These are phyloP conservation scores for Artibeus lituratus DNA, from an alignment of 2,797 vertebrate genomes.

Conservation along the genomic window DNA sequence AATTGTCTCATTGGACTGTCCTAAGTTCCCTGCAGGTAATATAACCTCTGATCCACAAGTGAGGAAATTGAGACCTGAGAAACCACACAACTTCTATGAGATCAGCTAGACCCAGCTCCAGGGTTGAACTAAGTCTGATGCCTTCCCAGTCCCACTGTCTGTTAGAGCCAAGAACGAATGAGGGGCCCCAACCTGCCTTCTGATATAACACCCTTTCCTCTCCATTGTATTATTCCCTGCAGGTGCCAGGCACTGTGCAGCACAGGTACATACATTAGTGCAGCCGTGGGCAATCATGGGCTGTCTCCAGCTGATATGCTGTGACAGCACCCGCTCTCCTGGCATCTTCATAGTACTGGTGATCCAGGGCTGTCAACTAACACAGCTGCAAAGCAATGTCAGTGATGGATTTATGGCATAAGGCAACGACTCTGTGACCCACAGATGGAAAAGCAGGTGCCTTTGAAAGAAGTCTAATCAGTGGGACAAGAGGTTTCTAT, in stretches of 20 bases:
- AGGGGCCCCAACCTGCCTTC: not conserved
- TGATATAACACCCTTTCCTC: slow-evolving; percentile 57
- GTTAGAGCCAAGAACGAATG: not conserved
- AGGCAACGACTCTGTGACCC: slow-evolving; percentile 74
- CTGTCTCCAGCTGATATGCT: slow-evolving; percentile 43
- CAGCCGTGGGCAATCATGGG: not conserved
- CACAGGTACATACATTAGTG: slow-evolving; percentile 68
- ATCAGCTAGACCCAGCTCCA: not conserved
- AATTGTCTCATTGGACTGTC: not conserved
- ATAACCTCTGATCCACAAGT: not conserved
- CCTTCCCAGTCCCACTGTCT: not conserved
- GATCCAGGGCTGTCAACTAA: slow-evolving; percentile 81
- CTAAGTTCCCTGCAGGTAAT: not conserved
- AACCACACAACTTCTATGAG: not conserved
- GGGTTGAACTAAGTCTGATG: not conserved
- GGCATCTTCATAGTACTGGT: slow-evolving; percentile 73
- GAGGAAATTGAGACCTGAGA: not conserved
- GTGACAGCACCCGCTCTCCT: slow-evolving; percentile 69
- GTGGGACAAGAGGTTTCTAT: not conserved
- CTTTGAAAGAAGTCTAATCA: slow-evolving; percentile 74
- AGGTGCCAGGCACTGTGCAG: not conserved
- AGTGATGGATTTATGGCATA: slow-evolving; percentile 77
- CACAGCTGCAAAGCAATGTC: slow-evolving; percentile 75
- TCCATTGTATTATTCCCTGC: not conserved
- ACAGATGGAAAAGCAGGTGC: slow-evolving; percentile 72